A percentile compares a stretch with the other conserved stretches of the same genome.
Evolutionary conservation across 1,140 invertebrate genomes (phyloP).

Genomic region (Streblospio benedicti): DNA sequence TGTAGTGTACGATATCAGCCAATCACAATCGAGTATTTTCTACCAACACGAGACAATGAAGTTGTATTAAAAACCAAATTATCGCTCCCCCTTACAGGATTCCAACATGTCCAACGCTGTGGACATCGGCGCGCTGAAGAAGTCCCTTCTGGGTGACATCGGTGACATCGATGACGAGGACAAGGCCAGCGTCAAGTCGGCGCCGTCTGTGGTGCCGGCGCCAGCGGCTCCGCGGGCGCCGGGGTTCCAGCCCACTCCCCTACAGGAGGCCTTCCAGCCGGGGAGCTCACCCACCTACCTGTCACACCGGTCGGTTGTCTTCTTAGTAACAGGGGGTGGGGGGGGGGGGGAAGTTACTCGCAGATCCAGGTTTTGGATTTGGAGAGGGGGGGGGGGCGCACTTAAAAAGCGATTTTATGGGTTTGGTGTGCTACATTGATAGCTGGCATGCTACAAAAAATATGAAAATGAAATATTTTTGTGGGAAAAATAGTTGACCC

Average conservation of each 20-base stretch:
- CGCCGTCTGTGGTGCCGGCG: not conserved
- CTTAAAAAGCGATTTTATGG: not conserved
- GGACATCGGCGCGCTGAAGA: too few relatives aligned
- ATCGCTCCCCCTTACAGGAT: too few relatives aligned
- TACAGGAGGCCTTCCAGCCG: constrained; percentile 79
- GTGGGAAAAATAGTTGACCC: not conserved
- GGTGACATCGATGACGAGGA: not conserved
- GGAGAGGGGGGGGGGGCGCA: not conserved
- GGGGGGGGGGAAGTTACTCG: not conserved
- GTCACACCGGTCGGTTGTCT: constrained; percentile 63
- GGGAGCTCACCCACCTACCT: constrained; percentile 77
- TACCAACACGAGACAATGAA: too few relatives aligned
- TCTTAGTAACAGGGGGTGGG: not conserved
- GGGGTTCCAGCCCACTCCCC: constrained; percentile 32
- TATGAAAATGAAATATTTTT: not conserved
- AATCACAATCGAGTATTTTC: too few relatives aligned
- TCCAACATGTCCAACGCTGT: too few relatives aligned
- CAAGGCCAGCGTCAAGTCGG: not conserved
- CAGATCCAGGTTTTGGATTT: not conserved
- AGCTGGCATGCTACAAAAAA: not conserved
- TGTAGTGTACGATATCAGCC: too few relatives aligned
- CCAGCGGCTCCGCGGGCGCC: constrained; percentile 13
- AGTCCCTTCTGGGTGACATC: not conserved
- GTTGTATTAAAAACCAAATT: too few relatives aligned
- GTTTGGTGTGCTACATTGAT: not conserved